Conservation (phyloP, 2,888 invertebrate species). For the Margaritifera margaritifera region DNA sequence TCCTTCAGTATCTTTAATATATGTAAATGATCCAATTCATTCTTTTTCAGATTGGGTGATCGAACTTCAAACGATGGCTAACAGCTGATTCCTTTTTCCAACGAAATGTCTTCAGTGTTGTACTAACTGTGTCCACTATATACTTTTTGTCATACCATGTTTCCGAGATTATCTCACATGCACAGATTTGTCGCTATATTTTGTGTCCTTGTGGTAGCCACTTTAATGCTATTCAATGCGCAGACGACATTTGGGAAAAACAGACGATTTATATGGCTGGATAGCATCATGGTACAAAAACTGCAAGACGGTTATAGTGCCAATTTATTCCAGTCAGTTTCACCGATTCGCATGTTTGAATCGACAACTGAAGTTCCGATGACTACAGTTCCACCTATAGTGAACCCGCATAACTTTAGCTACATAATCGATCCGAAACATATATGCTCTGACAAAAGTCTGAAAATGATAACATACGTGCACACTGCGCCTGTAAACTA, state of each 20-base stretch:
- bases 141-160: conserved; percentile 27
- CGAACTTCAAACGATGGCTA: too few relatives aligned
- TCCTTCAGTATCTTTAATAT: too few relatives aligned
- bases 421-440: conserved; percentile 53
- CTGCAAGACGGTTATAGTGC: conserved; percentile 2
- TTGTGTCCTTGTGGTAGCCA: conserved; percentile 20
- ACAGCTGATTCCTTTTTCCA: too few relatives aligned
- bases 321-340: conserved; percentile 1
- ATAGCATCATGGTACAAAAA: neutral
- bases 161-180: conserved; percentile 35
- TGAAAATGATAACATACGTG: conserved; percentile 67
- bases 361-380: neutral
- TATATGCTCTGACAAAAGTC: conserved; percentile 42
- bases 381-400: conserved; percentile 17
- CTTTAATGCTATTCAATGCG: conserved; percentile 26
- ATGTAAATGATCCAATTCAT: too few relatives aligned
- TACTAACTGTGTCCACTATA: too few relatives aligned
- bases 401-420: conserved; percentile 59
- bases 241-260: neutral
- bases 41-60: too few relatives aligned
- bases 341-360: neutral
- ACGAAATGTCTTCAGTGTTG: too few relatives aligned
- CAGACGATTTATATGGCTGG: neutral
- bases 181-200: conserved; percentile 31
- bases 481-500: conserved; percentile 69